phyloP scores from a whole-genome alignment of 2,113 vertebrate genomes.

The Bufo bufo region DNA sequence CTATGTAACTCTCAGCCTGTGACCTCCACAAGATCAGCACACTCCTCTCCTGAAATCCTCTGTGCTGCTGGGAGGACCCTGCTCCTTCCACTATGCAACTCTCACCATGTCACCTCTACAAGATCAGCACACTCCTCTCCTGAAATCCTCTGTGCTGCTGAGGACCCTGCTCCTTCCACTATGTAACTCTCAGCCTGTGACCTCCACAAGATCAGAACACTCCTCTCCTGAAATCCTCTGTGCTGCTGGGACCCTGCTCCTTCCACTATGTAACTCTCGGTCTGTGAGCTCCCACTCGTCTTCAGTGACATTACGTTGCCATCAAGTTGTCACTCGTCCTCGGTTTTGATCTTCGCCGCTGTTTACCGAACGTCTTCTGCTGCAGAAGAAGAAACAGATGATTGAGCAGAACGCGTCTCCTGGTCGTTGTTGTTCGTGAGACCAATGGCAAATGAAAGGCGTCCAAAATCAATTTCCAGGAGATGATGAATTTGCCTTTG shows the following conservation, averaged over 20 bases:
- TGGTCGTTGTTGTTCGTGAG: conserved; percentile 65
- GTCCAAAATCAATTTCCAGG: conserved; percentile 73
- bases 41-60: too few relatives aligned
- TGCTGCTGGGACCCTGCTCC: not conserved
- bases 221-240: too few relatives aligned
- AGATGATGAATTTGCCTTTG: conserved; percentile 68
- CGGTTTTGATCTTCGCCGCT: too few relatives aligned
- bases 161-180: not conserved
- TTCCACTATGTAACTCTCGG: not conserved
- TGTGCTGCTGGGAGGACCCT: not conserved
- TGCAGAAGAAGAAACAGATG: conserved; percentile 69
- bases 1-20: too few relatives aligned
- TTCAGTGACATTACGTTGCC: not conserved
- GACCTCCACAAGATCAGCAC: too few relatives aligned
- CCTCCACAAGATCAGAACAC: too few relatives aligned
- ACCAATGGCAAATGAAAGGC: conserved; percentile 72
- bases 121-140: not conserved
- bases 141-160: not conserved
- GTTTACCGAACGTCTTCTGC: conserved; percentile 59
- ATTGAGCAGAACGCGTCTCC: conserved; percentile 66
- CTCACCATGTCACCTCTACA: not conserved
- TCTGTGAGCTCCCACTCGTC: too few relatives aligned
- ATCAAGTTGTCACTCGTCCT: not conserved
- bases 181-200: not conserved
- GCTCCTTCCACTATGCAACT: not conserved